Base-by-base conservation (phyloP, 1,140 invertebrate genomes). In the Atta colombica region DNA sequence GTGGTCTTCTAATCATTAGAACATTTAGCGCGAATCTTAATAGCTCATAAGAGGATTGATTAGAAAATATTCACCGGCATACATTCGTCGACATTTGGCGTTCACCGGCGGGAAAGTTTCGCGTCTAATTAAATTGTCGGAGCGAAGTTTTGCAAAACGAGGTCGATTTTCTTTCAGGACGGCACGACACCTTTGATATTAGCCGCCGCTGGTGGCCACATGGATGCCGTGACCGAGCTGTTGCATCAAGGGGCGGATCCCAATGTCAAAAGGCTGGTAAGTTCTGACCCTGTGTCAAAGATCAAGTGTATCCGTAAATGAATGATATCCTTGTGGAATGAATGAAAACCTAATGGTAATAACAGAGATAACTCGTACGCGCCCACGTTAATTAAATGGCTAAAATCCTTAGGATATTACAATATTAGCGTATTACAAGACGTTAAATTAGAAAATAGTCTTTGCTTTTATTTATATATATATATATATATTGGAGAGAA, bases 181-280 rank as follows among this genome's bases (percentile, higher is more conserved):
- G 98, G 98, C 66, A 99, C 98, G 28, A 99, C 98, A 18, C 98
- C 98, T 10, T 96, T 99, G 69, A 98, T 99, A 92, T 96, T 99
- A 89, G 97, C 98, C 28, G 97, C 98, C 4, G 98, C 98, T 25
- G 98, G 98, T 94, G 98, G 98, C 3, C 98, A 99, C 94, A 96
- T 97, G 74, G 97, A 98, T 31, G 98, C 98, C 94, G 98, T 98
- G 7, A 95, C 96, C 90, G 98, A 99, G 95, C 95, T 99, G 84
- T 94, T 99, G 77, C 97, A 98, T 89, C 98, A 99, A 96, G 98
- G 98, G 72, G 98, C 98, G 2, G 98, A 99, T 96, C 96, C 98
- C 2, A 97, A 97, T 91, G 97, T 97, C 49, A 97, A 97, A 90
- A 96, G 98, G 95, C 96, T 98, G 95, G 98, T 98, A 96, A 96